Conservation (phyloP, 1,140 invertebrate species). For the Brachionus calyciflorus region DNA sequence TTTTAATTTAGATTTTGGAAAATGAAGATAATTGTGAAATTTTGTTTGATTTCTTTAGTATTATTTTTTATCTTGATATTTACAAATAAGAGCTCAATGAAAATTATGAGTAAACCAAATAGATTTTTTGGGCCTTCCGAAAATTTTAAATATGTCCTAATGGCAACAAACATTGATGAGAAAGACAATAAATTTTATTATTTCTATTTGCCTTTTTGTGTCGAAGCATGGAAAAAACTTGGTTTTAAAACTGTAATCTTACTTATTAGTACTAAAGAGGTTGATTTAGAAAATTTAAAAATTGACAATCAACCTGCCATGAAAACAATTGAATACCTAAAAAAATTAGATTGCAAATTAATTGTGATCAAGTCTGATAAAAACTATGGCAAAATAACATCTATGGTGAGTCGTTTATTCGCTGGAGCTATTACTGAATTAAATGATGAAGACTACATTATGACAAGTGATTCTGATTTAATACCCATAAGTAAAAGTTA, state of each 20-base stretch:
- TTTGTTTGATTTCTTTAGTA: too few species aligned
- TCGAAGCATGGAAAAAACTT: not conserved
- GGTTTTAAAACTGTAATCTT: not conserved
- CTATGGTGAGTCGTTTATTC: not conserved
- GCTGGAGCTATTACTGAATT: not conserved
- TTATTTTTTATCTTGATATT: too few species aligned
- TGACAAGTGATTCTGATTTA: conserved; percentile 18
- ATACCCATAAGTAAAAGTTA: not conserved
- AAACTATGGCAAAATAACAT: not conserved
- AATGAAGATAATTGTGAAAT: too few species aligned
- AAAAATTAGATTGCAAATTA: not conserved
- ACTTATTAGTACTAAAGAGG: not conserved
- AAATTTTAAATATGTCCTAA: too few species aligned
- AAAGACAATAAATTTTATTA: not conserved
- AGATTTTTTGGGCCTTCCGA: too few species aligned
- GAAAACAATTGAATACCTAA: not conserved
- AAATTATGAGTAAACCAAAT: too few species aligned
- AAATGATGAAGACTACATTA: not conserved
- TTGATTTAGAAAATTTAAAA: not conserved
- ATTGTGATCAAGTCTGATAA: not conserved
- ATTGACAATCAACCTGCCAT: not conserved
- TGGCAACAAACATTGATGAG: not conserved
- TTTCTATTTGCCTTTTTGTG: not conserved
- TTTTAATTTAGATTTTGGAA: too few species aligned
- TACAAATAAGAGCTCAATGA: too few species aligned